A percentile compares a stretch with the other conserved stretches of the same genome.
These are phyloP conservation scores for Antennarius striatus DNA, from an alignment of 2,113 vertebrate species.

Conservation along the genomic window DNA sequence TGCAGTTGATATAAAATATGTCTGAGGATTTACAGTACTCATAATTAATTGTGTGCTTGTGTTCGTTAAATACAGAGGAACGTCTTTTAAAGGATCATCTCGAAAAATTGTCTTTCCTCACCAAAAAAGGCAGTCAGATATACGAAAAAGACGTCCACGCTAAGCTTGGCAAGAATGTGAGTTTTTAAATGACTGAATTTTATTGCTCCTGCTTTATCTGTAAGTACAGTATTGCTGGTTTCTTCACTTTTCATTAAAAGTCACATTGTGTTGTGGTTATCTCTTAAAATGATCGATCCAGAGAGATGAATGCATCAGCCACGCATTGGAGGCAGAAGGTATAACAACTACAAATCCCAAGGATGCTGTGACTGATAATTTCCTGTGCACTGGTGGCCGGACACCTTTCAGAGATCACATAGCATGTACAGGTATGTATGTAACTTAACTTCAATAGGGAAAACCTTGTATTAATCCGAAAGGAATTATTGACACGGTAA, in stretches of 20 bases:
- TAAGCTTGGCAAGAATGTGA: slow-evolving; percentile 65
- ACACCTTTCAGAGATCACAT: slow-evolving; percentile 44
- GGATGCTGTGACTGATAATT: slow-evolving; percentile 70
- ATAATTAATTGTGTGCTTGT: slow-evolving; percentile 1
- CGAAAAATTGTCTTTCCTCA: slow-evolving; percentile 69
- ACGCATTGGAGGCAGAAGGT: slow-evolving; percentile 36
- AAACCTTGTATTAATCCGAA: no score
- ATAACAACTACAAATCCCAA: slow-evolving; percentile 25
- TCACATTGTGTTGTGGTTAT: not conserved
- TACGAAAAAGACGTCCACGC: slow-evolving; percentile 42
- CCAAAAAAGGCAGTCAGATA: accelerated
- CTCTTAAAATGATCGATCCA: slow-evolving; percentile 19
- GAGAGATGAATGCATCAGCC: slow-evolving; percentile 68
- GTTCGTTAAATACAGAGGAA: slow-evolving; percentile 60
- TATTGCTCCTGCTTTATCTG: not conserved
- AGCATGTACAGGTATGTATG: slow-evolving; percentile 67
- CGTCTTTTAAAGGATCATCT: slow-evolving; percentile 46
- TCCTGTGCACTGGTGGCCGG: slow-evolving; percentile 75
- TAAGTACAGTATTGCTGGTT: not conserved
- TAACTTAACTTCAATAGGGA: no score
- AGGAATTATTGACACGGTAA: no score
- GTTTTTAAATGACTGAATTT: slow-evolving; percentile 15
- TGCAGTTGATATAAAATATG: not conserved
- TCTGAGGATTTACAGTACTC: not conserved
- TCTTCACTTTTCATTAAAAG: not conserved